Base-by-base conservation (phyloP, 92 coral and sea anemone species). In the Umimayanthus chanpuru region DNA sequence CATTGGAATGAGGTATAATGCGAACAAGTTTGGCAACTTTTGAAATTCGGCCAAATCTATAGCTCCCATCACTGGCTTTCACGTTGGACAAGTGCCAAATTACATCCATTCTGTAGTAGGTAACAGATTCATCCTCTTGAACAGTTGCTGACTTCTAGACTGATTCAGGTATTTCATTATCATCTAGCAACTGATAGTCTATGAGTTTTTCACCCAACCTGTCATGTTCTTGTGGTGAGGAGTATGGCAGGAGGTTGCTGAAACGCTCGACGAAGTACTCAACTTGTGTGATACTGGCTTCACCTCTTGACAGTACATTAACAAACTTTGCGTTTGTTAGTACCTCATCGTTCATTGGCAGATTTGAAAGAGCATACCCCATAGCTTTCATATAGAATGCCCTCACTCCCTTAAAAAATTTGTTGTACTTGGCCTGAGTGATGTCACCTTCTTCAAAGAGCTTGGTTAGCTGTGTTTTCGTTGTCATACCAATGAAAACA, bases 381-480 rank as follows among this genome's bases (percentile, higher is more conserved):
- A 79, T 81, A 41, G 90, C 82, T 90, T 87, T 88, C 85, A 80
- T 70, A 76, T 90, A 90, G 81, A 90, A 86, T 90, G 40, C 77
- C 58, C 90, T 53, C 89, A 87, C 90, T 80, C 88, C n/a, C n/a
- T n/a, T n/a, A n/a, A n/a, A n/a, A n/a, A n/a, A n/a, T n/a, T n/a
- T n/a, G n/a, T n/a, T n/a, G n/a, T n/a, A n/a, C n/a, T n/a, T n/a
- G n/a, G n/a, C n/a, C n/a, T n/a, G n/a, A n/a, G n/a, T n/a, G n/a
- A n/a, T n/a, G n/a, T n/a, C n/a, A n/a, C 93, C 81, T 53, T 90
- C 93, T 87, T 79, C 88, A 80, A 80, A 85, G 28, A 78, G 89
- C 93, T 87, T 90, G 90, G 66, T 90, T 79, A 87, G 82, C 76
- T 85, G 64, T 86, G 88, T 90, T 91, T 83, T 79, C 82, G 93